Evolutionary conservation across 2,888 invertebrate genomes (phyloP).

Genomic region (Dryobotodes eremita): DNA sequence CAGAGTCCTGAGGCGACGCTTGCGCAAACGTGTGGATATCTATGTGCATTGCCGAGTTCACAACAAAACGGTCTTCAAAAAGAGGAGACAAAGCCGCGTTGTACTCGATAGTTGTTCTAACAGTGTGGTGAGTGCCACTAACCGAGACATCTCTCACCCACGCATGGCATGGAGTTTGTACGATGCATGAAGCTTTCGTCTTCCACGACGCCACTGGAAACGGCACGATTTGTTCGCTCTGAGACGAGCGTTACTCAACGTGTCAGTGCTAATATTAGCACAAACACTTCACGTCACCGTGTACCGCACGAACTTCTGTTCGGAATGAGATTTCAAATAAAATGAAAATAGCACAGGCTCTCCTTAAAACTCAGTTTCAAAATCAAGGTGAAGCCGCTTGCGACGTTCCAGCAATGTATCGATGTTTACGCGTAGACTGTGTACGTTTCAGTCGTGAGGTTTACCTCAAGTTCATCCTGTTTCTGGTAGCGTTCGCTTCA

Average conservation of each 20-base stretch:
- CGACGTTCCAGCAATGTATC: slow-evolving; percentile 86
- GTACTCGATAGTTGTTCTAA: slow-evolving; percentile 82
- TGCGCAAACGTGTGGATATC: slow-evolving; percentile 86
- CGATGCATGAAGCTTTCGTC: slow-evolving; percentile 79
- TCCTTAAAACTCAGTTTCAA: slow-evolving; percentile 87
- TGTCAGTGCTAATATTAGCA: slow-evolving; percentile 81
- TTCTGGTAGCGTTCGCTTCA: slow-evolving; percentile 71
- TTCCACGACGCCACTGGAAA: slow-evolving; percentile 68
- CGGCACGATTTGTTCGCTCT: slow-evolving; percentile 65
- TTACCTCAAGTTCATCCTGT: slow-evolving; percentile 81
- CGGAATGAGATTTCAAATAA: slow-evolving; percentile 84
- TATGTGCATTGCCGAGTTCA: slow-evolving; percentile 88
- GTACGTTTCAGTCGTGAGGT: slow-evolving; percentile 75
- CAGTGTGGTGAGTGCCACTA: slow-evolving; percentile 90
- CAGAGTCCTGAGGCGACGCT: slow-evolving; percentile 82
- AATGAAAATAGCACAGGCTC: slow-evolving; percentile 88
- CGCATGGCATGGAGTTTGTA: slow-evolving; percentile 80
- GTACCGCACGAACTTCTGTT: slow-evolving; percentile 87
- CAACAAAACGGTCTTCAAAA: slow-evolving; percentile 77
- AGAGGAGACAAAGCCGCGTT: slow-evolving; percentile 77
- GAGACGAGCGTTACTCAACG: slow-evolving; percentile 64
- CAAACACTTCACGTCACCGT: slow-evolving; percentile 75
- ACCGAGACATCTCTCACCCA: slow-evolving; percentile 70
- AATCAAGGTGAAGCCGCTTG: slow-evolving; percentile 89
- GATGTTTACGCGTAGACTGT: slow-evolving; percentile 80